These are phyloP conservation scores for Thalassarche chlororhynchos DNA, from an alignment of 2,113 vertebrate species.

Conservation along the genomic window DNA sequence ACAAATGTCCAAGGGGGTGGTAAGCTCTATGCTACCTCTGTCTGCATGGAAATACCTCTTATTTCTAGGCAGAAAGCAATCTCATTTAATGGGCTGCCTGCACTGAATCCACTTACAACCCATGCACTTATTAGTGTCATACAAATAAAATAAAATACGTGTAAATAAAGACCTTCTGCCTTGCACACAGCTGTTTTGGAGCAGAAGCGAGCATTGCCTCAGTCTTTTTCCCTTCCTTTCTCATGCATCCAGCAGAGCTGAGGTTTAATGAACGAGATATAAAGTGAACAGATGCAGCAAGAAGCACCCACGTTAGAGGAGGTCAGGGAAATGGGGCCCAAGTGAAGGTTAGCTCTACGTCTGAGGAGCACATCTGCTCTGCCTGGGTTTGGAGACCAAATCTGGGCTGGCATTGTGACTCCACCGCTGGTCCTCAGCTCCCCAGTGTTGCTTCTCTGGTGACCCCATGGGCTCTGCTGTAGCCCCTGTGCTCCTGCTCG, in stretches of 20 bases:
- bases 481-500: background rate
- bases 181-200: background rate
- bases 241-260: background rate
- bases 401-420: background rate
- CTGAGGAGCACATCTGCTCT: background rate
- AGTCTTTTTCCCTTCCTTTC: constrained; percentile 13
- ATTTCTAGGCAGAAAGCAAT: constrained; percentile 3
- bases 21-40: background rate
- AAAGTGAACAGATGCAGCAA: background rate
- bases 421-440: background rate
- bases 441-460: background rate
- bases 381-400: background rate
- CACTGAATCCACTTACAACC: constrained; percentile 16
- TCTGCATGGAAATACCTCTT: background rate
- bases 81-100: background rate
- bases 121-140: constrained; percentile 47
- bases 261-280: constrained; percentile 1
- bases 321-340: background rate
- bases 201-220: background rate
- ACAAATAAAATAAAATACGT: constrained; percentile 34
- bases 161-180: constrained; percentile 43
- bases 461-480: background rate
- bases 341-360: background rate
- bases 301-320: background rate
- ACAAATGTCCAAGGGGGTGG: background rate